Evolutionary conservation across 1,140 invertebrate genomes (phyloP), one percentile per base, ranked within the genome.

Genomic region (Metaphire vulgaris): DNA sequence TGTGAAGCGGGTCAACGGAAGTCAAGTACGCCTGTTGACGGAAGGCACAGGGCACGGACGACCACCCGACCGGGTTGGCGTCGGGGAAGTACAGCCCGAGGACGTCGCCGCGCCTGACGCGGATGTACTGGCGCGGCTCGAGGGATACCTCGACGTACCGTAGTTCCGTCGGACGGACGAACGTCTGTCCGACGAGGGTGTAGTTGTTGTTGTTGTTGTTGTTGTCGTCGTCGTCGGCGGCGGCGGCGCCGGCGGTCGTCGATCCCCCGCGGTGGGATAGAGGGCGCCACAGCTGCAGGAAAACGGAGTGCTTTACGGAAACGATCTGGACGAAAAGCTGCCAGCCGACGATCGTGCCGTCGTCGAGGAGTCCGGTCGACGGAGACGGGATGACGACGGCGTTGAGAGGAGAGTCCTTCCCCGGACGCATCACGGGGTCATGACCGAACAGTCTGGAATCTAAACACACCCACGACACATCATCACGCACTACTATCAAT

Each of bases 31-130:
- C 26, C 29, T 75, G 74, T 21, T 30, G 1, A 29, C 26, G 21
- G 65, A 33, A 68, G 65, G 74, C 74, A 33, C 74, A 75, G 12
- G 74, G 74, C 28, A 75, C 74, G 64, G 74, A 29, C 16, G 74
- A 68, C 74, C 74, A 75, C 15, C 56, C 74, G 74, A 75, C n/a
- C 0, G 74, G 74, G 30, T 69, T 67, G 16, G 65, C 32, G 29
- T 75, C 33, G 64, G 74, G 74, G 66, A 75, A 75, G 66, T 75
- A 68, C 64, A 75, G 65, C 6, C 41, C 41, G 41, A 56, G 41
- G 41, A 56, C 41, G 41, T 56, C 41, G 6, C 41, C 41, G 41
- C 41, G 41, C 21, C 41, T 56, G 41, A 56, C 21, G 6, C 41
- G 6, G 21, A 56, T 6, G 41, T 56, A 56, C 41, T 56, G 41